These are phyloP conservation scores for Harpegnathos saltator DNA, from an alignment of 1,140 invertebrate genomes.

Conservation along the genomic window DNA sequence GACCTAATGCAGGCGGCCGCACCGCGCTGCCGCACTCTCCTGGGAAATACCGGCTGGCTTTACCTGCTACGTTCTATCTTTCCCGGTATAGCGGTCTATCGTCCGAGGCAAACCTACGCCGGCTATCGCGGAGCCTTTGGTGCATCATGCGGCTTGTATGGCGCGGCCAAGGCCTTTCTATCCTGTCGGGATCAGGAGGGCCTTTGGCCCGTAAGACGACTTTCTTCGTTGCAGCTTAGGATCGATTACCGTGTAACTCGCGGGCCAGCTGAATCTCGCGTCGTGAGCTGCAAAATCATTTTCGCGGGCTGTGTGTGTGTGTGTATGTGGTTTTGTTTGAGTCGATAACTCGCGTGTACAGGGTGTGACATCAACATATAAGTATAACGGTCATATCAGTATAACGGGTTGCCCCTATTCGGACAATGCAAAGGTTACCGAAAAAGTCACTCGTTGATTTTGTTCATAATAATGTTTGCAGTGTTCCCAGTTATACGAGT, in stretches of 20 bases:
- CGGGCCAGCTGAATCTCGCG: constrained; percentile 21
- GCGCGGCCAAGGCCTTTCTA: constrained; percentile 39
- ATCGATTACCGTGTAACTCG: constrained; percentile 60
- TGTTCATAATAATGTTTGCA: no score
- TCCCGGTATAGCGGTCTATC: constrained; percentile 56
- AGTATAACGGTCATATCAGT: no score
- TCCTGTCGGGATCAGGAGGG: constrained; percentile 40
- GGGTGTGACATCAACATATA: no score
- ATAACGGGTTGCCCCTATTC: no score
- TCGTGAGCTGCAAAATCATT: constrained; percentile 33
- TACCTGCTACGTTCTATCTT: constrained; percentile 58
- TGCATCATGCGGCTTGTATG: constrained; percentile 47
- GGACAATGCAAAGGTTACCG: no score
- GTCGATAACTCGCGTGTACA: no score
- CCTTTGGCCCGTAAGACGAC: constrained; percentile 59
- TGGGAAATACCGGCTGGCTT: constrained; percentile 70
- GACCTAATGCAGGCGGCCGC: constrained; percentile 51
- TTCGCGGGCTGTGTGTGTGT: not conserved
- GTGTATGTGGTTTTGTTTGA: not conserved
- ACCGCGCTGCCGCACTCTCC: constrained; percentile 41
- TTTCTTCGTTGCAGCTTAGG: constrained; percentile 60
- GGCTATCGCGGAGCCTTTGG: constrained; percentile 60
- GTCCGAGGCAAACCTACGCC: constrained; percentile 51
- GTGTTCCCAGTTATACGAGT: no score
- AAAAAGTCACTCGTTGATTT: no score